Conservation (phyloP, 2,797 vertebrate genomes). For the Oryzias sinensis region DNA sequence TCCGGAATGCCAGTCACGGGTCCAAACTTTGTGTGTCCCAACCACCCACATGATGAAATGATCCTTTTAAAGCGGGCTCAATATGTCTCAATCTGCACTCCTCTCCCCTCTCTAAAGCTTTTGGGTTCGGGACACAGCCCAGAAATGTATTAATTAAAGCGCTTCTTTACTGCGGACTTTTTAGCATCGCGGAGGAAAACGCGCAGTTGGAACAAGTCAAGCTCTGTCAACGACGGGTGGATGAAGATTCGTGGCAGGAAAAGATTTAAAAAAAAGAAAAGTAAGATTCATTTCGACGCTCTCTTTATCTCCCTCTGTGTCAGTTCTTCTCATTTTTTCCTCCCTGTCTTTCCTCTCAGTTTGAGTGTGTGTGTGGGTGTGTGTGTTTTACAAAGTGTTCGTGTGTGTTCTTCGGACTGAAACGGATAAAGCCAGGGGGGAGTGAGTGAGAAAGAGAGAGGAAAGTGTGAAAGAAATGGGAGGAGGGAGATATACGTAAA, state of each 20-base stretch:
- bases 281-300: slow-evolving; percentile 72
- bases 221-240: slow-evolving; percentile 72
- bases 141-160: slow-evolving; percentile 81
- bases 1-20: slow-evolving; percentile 99
- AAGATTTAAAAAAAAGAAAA: slow-evolving; percentile 41
- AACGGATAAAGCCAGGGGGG: slow-evolving; percentile 64
- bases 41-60: slow-evolving; percentile 98
- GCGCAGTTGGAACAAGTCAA: slow-evolving; percentile 79
- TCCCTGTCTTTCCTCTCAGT: slow-evolving; percentile 13
- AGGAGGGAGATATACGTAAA: slow-evolving; percentile 67
- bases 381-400: slow-evolving; percentile 53
- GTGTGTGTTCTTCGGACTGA: slow-evolving; percentile 70
- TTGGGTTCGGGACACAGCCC: slow-evolving; percentile 82
- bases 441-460: slow-evolving; percentile 57
- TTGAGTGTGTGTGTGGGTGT: slow-evolving; percentile 33
- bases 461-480: slow-evolving; percentile 57
- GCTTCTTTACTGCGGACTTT: slow-evolving; percentile 69
- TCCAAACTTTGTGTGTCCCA: slow-evolving; percentile 98
- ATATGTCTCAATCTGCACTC: slow-evolving; percentile 99
- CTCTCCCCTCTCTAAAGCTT: slow-evolving; percentile 87
- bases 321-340: slow-evolving; percentile 13
- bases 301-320: slow-evolving; percentile 23
- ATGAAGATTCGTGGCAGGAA: slow-evolving; percentile 74
- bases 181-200: slow-evolving; percentile 74
- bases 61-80: slow-evolving; percentile 97